Evolutionary conservation across 2,888 invertebrate genomes (phyloP).

Genomic region (Dasypolia templi): DNA sequence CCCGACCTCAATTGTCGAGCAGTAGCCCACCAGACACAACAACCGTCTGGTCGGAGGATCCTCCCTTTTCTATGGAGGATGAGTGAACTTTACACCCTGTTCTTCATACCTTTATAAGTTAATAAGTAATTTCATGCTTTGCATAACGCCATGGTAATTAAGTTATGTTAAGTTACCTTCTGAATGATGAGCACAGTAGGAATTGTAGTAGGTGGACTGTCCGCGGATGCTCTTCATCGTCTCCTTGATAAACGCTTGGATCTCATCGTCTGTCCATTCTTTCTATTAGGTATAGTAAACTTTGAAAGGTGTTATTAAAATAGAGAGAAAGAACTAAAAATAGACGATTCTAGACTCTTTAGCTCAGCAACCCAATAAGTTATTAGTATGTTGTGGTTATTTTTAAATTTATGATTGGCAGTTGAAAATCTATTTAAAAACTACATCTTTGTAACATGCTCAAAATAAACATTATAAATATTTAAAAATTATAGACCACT

Average conservation of each 20-base stretch:
- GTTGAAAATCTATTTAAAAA: too few species aligned
- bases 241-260: constrained; percentile 79
- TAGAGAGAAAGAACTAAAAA: neutral
- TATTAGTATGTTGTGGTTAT: neutral
- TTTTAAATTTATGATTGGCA: neutral
- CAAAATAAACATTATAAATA: neutral
- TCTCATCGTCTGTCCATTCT: constrained; percentile 84
- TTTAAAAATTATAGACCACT: too few species aligned
- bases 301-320: neutral
- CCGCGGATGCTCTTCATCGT: constrained; percentile 86
- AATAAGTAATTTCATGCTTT: neutral
- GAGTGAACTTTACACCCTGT: too few species aligned
- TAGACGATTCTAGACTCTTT: neutral
- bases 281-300: constrained; percentile 69
- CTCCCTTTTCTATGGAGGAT: too few species aligned
- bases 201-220: constrained; percentile 85
- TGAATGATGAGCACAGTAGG: constrained; percentile 80
- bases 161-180: constrained; percentile 24
- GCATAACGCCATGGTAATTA: neutral
- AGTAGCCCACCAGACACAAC: too few species aligned
- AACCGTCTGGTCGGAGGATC: too few species aligned
- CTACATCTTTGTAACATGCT: neutral
- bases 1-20: too few species aligned
- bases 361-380: too few species aligned
- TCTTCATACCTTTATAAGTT: too few species aligned